phyloP scores from a whole-genome alignment of 2,797 vertebrate genomes.

The Rhynchonycteris naso region DNA sequence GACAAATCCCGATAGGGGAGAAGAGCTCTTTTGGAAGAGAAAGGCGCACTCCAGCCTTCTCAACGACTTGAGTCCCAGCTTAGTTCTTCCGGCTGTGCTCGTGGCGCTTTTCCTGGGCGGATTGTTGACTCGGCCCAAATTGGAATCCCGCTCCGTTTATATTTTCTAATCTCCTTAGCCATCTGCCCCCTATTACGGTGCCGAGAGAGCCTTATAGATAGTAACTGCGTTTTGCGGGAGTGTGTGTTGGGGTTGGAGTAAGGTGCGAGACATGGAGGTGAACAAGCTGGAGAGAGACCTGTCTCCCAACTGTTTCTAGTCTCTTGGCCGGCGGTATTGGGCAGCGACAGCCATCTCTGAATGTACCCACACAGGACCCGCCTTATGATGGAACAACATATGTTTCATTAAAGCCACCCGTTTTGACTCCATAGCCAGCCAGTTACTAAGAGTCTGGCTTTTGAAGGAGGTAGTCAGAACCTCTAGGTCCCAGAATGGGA shows the following conservation, averaged over 20 bases:
- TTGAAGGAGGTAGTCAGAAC: neutral
- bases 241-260: neutral
- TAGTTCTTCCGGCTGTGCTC: neutral
- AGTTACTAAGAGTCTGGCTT: neutral
- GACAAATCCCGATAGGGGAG: neutral
- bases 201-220: neutral
- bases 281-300: neutral
- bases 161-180: neutral
- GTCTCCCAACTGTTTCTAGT: conserved; percentile 31
- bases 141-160: conserved; percentile 6
- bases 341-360: neutral
- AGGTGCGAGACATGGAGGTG: neutral
- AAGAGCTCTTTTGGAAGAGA: neutral
- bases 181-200: conserved; percentile 22
- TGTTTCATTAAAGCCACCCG: conserved; percentile 8
- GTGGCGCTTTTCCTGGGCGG: neutral
- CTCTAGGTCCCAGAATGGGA: neutral
- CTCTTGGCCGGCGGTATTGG: neutral
- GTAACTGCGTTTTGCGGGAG: neutral
- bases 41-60: neutral
- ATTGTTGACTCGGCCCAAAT: neutral
- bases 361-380: neutral
- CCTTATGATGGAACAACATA: neutral
- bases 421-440: neutral
- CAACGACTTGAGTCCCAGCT: neutral